These are phyloP conservation scores for Rana temporaria DNA, from an alignment of 2,113 vertebrate genomes.

Conservation along the genomic window DNA sequence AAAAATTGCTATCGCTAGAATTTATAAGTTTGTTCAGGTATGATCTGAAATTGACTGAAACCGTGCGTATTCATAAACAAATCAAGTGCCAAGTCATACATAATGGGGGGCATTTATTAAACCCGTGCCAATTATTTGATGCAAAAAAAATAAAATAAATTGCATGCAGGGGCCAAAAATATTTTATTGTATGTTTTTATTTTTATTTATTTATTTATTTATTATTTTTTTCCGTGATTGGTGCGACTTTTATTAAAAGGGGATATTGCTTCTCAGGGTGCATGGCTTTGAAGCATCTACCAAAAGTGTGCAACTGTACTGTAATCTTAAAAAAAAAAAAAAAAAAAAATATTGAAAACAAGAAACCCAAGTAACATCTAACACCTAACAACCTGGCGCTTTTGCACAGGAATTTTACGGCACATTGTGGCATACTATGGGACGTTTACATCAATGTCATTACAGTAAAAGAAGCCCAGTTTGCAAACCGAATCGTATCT, in stretches of 20 bases:
- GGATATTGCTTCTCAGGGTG: slow-evolving; percentile 29
- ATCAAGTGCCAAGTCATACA: slow-evolving; percentile 49
- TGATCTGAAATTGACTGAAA: slow-evolving; percentile 8
- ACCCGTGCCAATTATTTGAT: slow-evolving; percentile 21
- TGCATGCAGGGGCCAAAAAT: background rate
- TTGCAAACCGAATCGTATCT: background rate
- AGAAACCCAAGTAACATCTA: background rate
- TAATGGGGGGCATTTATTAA: slow-evolving; percentile 45
- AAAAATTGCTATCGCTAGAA: slow-evolving; percentile 12
- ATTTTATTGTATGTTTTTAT: slow-evolving; percentile 13
- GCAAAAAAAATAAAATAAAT: slow-evolving; percentile 9
- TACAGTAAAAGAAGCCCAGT: background rate
- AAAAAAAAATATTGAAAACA: background rate
- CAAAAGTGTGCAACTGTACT: background rate
- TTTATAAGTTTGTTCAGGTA: slow-evolving; percentile 3
- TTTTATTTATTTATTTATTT: background rate
- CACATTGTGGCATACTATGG: background rate
- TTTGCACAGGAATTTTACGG: background rate
- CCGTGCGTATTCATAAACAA: background rate
- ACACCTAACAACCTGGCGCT: background rate
- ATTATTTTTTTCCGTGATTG: background rate
- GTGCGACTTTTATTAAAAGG: slow-evolving; percentile 6
- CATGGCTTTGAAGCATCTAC: slow-evolving; percentile 26
- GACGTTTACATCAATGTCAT: background rate
- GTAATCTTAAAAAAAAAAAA: too few species aligned